A percentile compares a stretch with the other conserved stretches of the same genome.
These are phyloP conservation scores for Octodon degus DNA, from an alignment of 2,113 vertebrate species.

Conservation along the genomic window DNA sequence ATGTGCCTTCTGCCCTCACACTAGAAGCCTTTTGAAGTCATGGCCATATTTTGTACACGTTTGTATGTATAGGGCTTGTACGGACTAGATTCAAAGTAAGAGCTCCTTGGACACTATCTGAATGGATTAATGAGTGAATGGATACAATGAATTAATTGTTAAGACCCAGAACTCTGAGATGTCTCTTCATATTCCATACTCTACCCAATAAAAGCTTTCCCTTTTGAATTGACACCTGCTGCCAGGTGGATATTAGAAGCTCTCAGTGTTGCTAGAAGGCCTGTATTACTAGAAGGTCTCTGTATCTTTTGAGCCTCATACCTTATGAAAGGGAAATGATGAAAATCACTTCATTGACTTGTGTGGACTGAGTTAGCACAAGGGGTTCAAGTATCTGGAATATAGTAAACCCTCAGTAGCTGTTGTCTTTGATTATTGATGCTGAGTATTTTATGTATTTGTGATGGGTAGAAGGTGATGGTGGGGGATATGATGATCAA, in stretches of 20 bases:
- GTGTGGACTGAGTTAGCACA: neutral
- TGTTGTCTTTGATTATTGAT: neutral
- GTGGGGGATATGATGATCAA: neutral
- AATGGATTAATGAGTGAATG: neutral
- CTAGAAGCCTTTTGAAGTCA: neutral
- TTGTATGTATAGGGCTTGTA: neutral
- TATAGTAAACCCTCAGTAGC: neutral
- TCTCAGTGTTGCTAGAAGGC: neutral
- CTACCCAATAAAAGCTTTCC: neutral
- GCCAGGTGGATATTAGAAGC: neutral
- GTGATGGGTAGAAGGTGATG: neutral
- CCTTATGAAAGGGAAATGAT: neutral
- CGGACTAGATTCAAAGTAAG: neutral
- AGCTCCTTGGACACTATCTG: neutral
- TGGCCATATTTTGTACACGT: neutral
- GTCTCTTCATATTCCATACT: neutral
- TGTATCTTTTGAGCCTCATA: neutral
- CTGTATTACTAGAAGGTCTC: neutral
- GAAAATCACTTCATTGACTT: neutral
- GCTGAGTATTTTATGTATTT: neutral
- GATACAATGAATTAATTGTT: neutral
- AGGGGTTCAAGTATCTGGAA: neutral
- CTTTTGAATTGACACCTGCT: neutral
- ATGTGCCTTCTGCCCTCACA: neutral
- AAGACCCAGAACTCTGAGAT: neutral